Conservation (phyloP, 2,113 vertebrate species). For the Spea multiplicata region DNA sequence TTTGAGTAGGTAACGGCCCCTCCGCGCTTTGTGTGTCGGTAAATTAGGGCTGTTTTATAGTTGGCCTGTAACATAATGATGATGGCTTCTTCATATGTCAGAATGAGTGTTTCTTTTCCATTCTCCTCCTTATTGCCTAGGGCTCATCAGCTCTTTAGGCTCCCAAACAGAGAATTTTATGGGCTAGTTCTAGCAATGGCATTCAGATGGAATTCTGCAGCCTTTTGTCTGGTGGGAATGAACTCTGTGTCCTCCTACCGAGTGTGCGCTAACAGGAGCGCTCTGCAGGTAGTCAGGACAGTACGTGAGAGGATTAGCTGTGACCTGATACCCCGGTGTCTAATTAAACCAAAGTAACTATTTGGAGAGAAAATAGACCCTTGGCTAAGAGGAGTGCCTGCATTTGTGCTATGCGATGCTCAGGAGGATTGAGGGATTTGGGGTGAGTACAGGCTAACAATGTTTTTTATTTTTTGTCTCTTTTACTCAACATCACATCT, state of each 20-base stretch:
- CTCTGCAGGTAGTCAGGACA: slow-evolving; percentile 81
- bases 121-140: slow-evolving; percentile 72
- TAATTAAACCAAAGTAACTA: slow-evolving; percentile 63
- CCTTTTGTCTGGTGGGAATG: slow-evolving; percentile 78
- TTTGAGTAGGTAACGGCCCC: slow-evolving; percentile 50
- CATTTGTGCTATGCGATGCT: background rate
- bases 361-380: slow-evolving; percentile 7
- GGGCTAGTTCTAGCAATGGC: slow-evolving; percentile 78
- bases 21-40: slow-evolving; percentile 66
- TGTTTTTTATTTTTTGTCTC: no score
- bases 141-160: slow-evolving; percentile 71
- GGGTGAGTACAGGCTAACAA: background rate
- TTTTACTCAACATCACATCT: no score
- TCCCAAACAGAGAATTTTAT: slow-evolving; percentile 73
- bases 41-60: slow-evolving; percentile 80
- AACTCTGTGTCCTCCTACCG: slow-evolving; percentile 74
- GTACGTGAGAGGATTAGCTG: slow-evolving; percentile 83
- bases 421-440: background rate
- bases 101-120: slow-evolving; percentile 83
- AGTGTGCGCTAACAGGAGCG: slow-evolving; percentile 79
- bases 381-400: slow-evolving; percentile 11
- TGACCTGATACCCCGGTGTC: slow-evolving; percentile 70
- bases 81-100: slow-evolving; percentile 94
- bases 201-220: slow-evolving; percentile 83
- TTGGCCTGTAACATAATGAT: slow-evolving; percentile 86